A percentile compares a stretch with the other conserved stretches of the same genome.
These are phyloP conservation scores for Papilio gigon DNA, from an alignment of 2,888 invertebrate species.

Conservation along the genomic window DNA sequence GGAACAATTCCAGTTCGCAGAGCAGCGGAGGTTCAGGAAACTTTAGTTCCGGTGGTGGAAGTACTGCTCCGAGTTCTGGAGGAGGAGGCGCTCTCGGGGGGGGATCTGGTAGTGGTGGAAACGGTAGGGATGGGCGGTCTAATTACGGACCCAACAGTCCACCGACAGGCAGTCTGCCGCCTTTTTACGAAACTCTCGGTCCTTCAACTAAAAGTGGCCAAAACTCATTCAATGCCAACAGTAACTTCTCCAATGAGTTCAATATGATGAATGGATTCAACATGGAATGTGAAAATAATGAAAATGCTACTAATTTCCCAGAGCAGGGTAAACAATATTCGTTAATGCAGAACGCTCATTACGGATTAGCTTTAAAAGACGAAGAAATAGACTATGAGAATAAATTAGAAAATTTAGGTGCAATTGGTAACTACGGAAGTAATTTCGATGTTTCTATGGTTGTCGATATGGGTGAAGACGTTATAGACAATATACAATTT, in stretches of 20 bases:
- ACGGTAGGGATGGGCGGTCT: constrained; percentile 90
- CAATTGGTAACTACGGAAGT: constrained; percentile 82
- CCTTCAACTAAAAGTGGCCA: constrained; percentile 87
- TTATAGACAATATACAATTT: constrained; percentile 91
- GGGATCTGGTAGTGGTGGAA: constrained; percentile 89
- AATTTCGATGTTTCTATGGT: constrained; percentile 92
- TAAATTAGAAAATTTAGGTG: constrained; percentile 87
- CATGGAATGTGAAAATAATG: constrained; percentile 90
- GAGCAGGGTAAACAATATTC: constrained; percentile 88
- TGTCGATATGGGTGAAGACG: constrained; percentile 89
- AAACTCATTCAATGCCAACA: constrained; percentile 86
- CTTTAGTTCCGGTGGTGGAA: constrained; percentile 81
- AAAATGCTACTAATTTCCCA: constrained; percentile 76
- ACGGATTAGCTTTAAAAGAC: constrained; percentile 90
- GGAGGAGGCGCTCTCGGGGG: constrained; percentile 85
- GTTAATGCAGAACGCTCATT: constrained; percentile 90
- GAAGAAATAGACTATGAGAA: constrained; percentile 90
- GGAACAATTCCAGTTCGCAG: constrained; percentile 80
- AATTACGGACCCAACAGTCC: constrained; percentile 95
- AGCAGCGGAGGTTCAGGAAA: constrained; percentile 77
- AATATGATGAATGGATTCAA: constrained; percentile 86
- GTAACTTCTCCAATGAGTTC: constrained; percentile 86
- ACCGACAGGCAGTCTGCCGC: constrained; percentile 93
- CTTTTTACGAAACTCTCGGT: constrained; percentile 91
- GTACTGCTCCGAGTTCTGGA: constrained; percentile 82